Evolutionary conservation across 2,888 invertebrate species (phyloP).

Genomic region (Drosophila helvetica): DNA sequence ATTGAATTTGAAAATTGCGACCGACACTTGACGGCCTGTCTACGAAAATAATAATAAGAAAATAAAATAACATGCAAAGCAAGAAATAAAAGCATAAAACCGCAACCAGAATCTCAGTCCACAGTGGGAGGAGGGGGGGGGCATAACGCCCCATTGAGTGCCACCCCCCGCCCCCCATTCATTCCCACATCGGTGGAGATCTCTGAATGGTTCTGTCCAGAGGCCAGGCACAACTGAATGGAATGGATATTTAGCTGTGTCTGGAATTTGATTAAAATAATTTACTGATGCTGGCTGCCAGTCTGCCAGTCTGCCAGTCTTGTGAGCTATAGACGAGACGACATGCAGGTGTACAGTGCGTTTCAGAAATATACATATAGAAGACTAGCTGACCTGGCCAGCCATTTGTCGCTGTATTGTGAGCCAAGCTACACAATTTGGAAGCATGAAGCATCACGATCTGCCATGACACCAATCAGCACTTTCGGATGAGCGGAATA

Average conservation of each 20-base stretch:
- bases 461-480: no score
- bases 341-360: not conserved
- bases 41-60: slow-evolving; percentile 50
- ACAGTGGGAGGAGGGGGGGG: not conserved
- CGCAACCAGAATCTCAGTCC: slow-evolving; percentile 8
- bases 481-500: no score
- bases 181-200: not conserved
- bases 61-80: slow-evolving; percentile 20
- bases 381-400: no score
- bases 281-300: slow-evolving; percentile 45
- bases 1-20: slow-evolving; percentile 67
- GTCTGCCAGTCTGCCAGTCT: slow-evolving; percentile 6
- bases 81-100: slow-evolving; percentile 17
- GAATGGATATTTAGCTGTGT: slow-evolving; percentile 54
- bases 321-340: not conserved
- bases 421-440: no score
- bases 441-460: no score
- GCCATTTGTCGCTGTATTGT: no score
- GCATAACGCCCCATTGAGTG: not conserved
- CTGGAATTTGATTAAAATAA: slow-evolving; percentile 71
- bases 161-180: not conserved
- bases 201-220: not conserved
- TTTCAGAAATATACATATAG: not conserved
- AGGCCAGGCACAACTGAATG: not conserved
- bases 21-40: slow-evolving; percentile 70